Evolutionary conservation across 2,113 vertebrate species (phyloP).

Genomic region (Brienomyrus longianalis): DNA sequence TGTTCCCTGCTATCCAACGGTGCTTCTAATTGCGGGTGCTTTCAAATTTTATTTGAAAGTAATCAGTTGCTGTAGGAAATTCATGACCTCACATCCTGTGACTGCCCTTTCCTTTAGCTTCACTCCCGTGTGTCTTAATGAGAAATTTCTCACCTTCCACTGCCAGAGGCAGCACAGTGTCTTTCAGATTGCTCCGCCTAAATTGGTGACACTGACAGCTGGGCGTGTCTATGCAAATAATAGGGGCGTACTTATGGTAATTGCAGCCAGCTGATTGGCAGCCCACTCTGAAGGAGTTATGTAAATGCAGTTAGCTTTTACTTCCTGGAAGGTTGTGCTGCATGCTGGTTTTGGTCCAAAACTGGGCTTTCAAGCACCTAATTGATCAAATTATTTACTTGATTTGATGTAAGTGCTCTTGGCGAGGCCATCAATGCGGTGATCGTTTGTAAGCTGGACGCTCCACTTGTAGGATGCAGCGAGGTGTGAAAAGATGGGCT

Average conservation of each 20-base stretch:
- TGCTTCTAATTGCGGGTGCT: not conserved
- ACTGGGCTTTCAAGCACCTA: slow-evolving; percentile 2
- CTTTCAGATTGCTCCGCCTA: not conserved
- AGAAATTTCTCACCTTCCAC: slow-evolving; percentile 7
- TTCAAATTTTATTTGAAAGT: slow-evolving; percentile 9
- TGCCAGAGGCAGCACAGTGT: not conserved
- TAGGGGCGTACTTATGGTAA: not conserved
- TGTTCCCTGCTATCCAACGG: not conserved
- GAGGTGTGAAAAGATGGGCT: not conserved
- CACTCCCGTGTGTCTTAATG: slow-evolving; percentile 5
- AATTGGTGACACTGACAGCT: not conserved
- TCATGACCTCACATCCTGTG: not conserved
- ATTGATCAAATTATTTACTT: slow-evolving; percentile 12
- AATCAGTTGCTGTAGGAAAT: not conserved
- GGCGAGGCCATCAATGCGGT: not conserved
- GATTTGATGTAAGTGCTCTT: slow-evolving; percentile 5
- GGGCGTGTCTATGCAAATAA: not conserved
- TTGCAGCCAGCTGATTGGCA: not conserved
- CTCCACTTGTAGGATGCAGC: not conserved
- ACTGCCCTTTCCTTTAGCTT: not conserved
- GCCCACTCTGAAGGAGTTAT: not conserved
- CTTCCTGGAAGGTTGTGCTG: not conserved
- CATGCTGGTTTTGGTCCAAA: slow-evolving; percentile 14
- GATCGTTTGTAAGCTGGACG: not conserved
- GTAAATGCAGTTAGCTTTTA: not conserved